Evolutionary conservation across 1,140 invertebrate genomes (phyloP).

Genomic region (Neodiprion fabricii): DNA sequence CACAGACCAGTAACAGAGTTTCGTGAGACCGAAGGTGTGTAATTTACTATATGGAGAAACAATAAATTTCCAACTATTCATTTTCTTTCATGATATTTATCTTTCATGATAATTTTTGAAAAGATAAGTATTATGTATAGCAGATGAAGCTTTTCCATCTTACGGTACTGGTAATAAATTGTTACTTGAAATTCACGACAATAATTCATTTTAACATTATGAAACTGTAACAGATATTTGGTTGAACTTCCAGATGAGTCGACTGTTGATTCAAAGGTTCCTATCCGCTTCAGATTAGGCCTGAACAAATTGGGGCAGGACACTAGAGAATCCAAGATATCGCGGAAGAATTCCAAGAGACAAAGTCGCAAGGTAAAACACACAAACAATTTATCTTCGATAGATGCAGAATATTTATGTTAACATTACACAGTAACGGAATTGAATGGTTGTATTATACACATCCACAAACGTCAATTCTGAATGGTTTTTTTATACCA

Average conservation of each 20-base stretch:
- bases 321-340: constrained; percentile 41
- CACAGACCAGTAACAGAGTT: constrained; percentile 47
- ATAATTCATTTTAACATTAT: too few species aligned
- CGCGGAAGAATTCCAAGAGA: constrained; percentile 48
- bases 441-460: neutral
- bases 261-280: constrained; percentile 46
- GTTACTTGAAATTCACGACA: too few species aligned
- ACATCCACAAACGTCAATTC: too few species aligned
- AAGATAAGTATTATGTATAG: too few species aligned
- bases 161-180: too few species aligned
- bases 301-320: constrained; percentile 47
- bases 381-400: constrained; percentile 46
- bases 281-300: constrained; percentile 46
- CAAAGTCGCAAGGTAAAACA: constrained; percentile 54
- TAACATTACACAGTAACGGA: neutral
- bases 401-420: constrained; percentile 27
- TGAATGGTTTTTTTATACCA: too few species aligned
- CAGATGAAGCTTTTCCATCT: too few species aligned
- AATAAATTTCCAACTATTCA: constrained; percentile 13
- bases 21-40: constrained; percentile 49
- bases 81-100: neutral
- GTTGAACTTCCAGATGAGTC: constrained; percentile 35
- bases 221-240: too few species aligned
- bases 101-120: too few species aligned
- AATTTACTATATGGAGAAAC: neutral